Evolutionary conservation across 2,797 vertebrate genomes (phyloP).

Genomic region (Schizopygopsis malacanthus): DNA sequence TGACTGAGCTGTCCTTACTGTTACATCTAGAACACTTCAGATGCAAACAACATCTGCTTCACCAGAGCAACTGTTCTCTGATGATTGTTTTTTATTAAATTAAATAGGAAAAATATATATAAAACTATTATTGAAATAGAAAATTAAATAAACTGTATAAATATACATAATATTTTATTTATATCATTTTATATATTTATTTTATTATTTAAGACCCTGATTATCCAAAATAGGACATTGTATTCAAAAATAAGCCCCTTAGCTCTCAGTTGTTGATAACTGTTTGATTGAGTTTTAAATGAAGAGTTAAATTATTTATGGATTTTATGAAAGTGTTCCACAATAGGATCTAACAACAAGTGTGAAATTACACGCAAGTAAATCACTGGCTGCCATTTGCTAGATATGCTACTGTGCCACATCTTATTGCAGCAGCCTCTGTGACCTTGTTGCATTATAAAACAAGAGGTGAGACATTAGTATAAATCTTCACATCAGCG

Average conservation of each 20-base stretch:
- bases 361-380: background rate
- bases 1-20: background rate
- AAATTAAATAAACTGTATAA: background rate
- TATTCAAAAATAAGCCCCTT: background rate
- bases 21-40: slow-evolving; percentile 17
- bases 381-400: slow-evolving; percentile 9
- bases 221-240: background rate
- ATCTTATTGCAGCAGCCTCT: slow-evolving; percentile 21
- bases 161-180: background rate
- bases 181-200: background rate
- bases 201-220: background rate
- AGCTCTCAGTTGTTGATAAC: background rate
- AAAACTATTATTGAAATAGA: no score
- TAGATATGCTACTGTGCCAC: background rate
- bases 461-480: slow-evolving; percentile 67
- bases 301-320: slow-evolving; percentile 13
- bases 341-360: background rate
- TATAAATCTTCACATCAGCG: slow-evolving; percentile 69
- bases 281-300: background rate
- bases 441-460: slow-evolving; percentile 56
- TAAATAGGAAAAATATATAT: background rate
- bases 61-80: slow-evolving; percentile 8
- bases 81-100: background rate
- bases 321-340: slow-evolving; percentile 10
- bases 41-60: slow-evolving; percentile 24